Evolutionary conservation across 2,797 vertebrate genomes (phyloP), one percentile per base, ranked within the genome.

Genomic region (Diceros bicornis): DNA sequence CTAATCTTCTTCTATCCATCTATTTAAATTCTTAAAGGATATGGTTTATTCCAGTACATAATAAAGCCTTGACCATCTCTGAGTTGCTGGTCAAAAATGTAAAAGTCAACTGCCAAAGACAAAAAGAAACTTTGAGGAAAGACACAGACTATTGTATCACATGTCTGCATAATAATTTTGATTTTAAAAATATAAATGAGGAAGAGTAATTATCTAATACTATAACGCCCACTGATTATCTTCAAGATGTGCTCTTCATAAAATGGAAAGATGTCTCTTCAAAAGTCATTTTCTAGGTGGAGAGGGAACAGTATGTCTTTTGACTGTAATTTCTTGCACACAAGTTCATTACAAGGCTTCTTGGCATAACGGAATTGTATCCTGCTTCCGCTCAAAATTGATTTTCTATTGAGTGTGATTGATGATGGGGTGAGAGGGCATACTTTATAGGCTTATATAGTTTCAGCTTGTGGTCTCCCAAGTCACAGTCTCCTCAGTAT

Each of bases 351-450:
- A 72, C 50, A 50, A 96, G 34, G 4, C 6, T 61, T 95, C 41
- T 66, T 29, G 3, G 13, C 8, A 29, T 87, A 87, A 52, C 55
- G 55, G 21, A 68, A 52, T 71, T 89, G 0, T 47, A 21, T 55
- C 4, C 7, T 20, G 1, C 1, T 74, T 95, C 52, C 66, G 7
- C 21, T 68, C 6, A 79, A 57, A 92, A 50, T 5, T 66, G 23
- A 59, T 79, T 61, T 61, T 27, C 2, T 47, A 2, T 4, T 69
- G 50, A 34, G 0, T 69, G n/a, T 66, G 41, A 71, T 37, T 52
- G 66, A 29, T 71, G 2, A 0, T 14, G 6, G 0, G 1, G 2
- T 21, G 0, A 23, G 9, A 47, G 12, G 10, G 2, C 10, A 78
- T 74, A 44, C 8, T n/a, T 27, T 21, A 55, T 29, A 81, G 69